Percentiles rank a stretch among this genome's conserved stretches.
phyloP scores from a whole-genome alignment of 2,888 invertebrate species.

The Volucella inflata region DNA sequence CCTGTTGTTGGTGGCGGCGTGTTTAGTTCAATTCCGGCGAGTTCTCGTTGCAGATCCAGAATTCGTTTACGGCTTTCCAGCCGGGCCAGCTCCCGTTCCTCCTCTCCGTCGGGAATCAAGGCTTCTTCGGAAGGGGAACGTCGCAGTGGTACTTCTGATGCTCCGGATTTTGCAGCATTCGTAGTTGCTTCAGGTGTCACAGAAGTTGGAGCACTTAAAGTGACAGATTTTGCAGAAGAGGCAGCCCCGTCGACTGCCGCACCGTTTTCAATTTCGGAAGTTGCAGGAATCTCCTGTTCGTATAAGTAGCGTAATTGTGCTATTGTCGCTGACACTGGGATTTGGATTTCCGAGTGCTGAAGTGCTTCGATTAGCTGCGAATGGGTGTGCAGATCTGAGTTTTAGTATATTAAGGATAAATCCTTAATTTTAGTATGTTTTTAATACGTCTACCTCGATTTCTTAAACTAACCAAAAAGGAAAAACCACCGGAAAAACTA shows the following conservation, averaged over 20 bases:
- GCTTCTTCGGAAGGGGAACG: no score
- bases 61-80: neutral
- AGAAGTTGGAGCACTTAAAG: neutral
- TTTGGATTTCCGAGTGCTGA: neutral
- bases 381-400: no score
- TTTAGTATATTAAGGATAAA: no score
- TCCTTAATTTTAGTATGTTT: no score
- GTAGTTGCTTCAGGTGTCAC: no score
- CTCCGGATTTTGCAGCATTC: no score
- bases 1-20: neutral
- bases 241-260: neutral
- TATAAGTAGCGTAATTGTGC: neutral
- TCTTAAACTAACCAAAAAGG: no score
- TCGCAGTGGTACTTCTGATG: no score
- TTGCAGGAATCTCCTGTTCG: neutral
- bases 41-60: neutral
- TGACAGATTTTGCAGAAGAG: neutral
- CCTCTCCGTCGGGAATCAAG: no score
- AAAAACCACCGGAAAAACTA: no score
- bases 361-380: neutral
- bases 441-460: no score
- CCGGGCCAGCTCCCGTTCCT: neutral
- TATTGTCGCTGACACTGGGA: neutral
- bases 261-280: no score
- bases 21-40: neutral